Base-by-base conservation (phyloP, 2,113 vertebrate species). In the Anser brachyrhynchus region DNA sequence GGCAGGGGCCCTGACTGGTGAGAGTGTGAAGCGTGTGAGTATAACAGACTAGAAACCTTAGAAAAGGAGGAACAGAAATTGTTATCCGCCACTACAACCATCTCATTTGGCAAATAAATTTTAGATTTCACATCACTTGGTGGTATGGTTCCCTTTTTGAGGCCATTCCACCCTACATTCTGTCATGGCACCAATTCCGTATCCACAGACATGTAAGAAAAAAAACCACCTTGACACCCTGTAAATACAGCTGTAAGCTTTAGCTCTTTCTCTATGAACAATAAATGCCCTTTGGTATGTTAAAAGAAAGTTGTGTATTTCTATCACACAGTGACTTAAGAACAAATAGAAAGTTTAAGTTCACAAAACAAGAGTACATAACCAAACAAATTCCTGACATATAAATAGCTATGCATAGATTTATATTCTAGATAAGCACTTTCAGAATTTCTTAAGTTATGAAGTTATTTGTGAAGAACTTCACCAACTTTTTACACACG, bases 281-380 rank as follows among this genome's bases (percentile, higher is more conserved):
- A 29, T 18, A 8, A 7, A 0, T 9, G 5, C 11, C 41, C 67
- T 10, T 19, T 13, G 11, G 3, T 2, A 4, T 16, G 13, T 16
- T 17, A n/a, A 12, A 75, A 46, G 10, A 14, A 64, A 57, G 16
- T 31, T 41, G 4, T 6, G 1, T 17, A 6, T 8, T 15, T 83
- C 39, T 20, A 3, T 41, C n/a, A 31, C 39, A 44, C 10, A 41
- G 33, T 57, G 39, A 33, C 10, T 35, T 21, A 3, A 88, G 26
- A 81, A 39, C 15, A 52, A 55, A 46, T 7, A 79, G 51, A 52
- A 49, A 87, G 52, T 11, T 22, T 31, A 8, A 0, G 1, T 16
- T 35, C 69, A 49, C 10, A 23, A 22, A 73, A 46, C 33, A 33
- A 31, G 25, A 46, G 33, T 16, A 33, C 11, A n/a, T 55, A 67